Base-by-base conservation (phyloP, 2,797 vertebrate species). In the Typhlichthys subterraneus region DNA sequence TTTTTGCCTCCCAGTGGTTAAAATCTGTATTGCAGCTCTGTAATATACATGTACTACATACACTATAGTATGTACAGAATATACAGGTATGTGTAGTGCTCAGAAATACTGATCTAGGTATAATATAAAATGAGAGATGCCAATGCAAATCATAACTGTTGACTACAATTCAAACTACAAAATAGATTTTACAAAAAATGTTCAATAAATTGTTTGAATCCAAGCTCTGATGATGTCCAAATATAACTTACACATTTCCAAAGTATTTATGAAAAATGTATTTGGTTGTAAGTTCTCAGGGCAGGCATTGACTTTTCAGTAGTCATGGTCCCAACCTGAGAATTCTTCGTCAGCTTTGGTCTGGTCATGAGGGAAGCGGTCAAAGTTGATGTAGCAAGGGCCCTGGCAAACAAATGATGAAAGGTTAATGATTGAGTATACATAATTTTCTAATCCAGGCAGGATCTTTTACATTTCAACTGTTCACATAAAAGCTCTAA, bases 321-420 rank as follows among this genome's bases (percentile, higher is more conserved):
- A 94, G 60, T 93, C 90, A 14, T 73, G 74, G 19, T 92, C 91
- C 91, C 89, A 92, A 4, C 84, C 85, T 0, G 91, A 94, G 55
- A 92, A 89, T 59, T 92, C 91, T 50, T 93, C 92, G 0, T 92
- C 89, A 0, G 82, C 91, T 8, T 88, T 84, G 0, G 75, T 81
- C 57, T 80, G 86, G 74, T 94, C 92, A 1, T 62, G 65, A 0
- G 93, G 90, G 69, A 93, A 91, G 12, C 85, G 81, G 75, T 93
- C 92, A 74, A 95, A 95, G 85, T 94, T 95, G 85, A 87, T 85
- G 59, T 93, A 94, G 85, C 90, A 91, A 9, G 91, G 88, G 31
- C 93, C 93, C 93, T 95, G 71, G n/a, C 52, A 63, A 42, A 67
- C 14, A 15, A 8, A n/a, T n/a, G 1, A 59, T 1, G 23, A 19